These are phyloP conservation scores for Cecidostiba fungosa DNA, from an alignment of 2,888 invertebrate genomes.

Conservation along the genomic window DNA sequence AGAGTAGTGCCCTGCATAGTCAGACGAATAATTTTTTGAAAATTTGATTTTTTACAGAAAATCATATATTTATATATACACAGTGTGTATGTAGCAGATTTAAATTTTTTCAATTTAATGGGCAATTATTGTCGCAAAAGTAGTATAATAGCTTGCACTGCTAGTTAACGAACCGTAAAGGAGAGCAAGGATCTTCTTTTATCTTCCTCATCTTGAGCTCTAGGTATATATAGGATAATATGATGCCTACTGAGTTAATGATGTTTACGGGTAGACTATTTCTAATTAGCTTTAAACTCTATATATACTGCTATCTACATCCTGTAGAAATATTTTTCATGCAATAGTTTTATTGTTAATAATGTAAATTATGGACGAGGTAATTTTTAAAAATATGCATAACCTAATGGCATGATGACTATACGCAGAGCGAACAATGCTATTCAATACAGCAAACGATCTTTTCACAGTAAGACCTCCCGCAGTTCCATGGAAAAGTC, in stretches of 20 bases:
- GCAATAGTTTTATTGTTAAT: too few relatives aligned
- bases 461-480: neutral
- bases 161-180: conserved; percentile 40
- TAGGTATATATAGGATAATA: neutral
- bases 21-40: neutral
- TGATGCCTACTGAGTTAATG: neutral
- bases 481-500: neutral
- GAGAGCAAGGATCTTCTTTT: conserved; percentile 44
- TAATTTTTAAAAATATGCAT: too few relatives aligned
- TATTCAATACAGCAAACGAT: neutral
- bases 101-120: neutral
- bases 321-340: too few relatives aligned
- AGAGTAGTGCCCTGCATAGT: neutral
- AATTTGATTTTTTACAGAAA: neutral
- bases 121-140: neutral
- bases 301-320: too few relatives aligned
- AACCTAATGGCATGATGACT: too few relatives aligned
- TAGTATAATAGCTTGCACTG: neutral
- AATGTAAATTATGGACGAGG: too few relatives aligned
- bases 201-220: neutral
- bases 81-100: neutral
- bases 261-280: neutral
- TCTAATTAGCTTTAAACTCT: neutral
- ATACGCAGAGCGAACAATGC: neutral
- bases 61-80: too few relatives aligned